Base-by-base conservation (phyloP, 2,888 invertebrate species). In the Drosophila ezoana region DNA sequence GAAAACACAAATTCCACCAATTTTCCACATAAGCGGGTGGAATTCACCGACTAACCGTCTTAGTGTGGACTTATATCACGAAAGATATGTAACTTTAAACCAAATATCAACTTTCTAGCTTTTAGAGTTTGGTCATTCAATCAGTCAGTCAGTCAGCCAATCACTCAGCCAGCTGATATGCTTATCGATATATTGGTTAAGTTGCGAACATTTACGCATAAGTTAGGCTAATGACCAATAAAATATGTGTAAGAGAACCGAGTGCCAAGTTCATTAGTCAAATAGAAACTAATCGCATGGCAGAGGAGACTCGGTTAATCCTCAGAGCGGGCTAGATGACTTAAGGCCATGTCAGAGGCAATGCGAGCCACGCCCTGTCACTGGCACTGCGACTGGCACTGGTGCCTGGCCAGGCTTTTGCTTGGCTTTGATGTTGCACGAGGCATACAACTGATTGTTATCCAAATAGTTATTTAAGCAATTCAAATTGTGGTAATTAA, bases 401-500 rank as follows among this genome's bases (percentile, higher is more conserved):
- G 23, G 23, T 5, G 23, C 23, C 23, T 23, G 41, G 51, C 40
- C 48, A 48, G 61, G 11, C 37, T 43, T n/a, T 13, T 33, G 49
- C 57, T 58, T 45, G 49, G 65, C 70, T 76, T 80, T 83, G 83
- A 83, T 80, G 83, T 80, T 69, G 73, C 60, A 64, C 64, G 59
- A 62, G 32, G 60, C 79, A 57, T 65, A 61, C 69, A 82, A 69
- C 71, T 79, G 88, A 87, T 82, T 86, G 77, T 75, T 88, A 86
- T 82, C 83, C 89, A 84, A 84, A 84, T 88, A 84, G 83, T 84
- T 84, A 80, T 86, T 82, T 77, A 88, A 86, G 83, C 86, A 84
- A 84, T 84, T 87, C 87, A 83, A 83, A 83, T 88, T 84, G 88
- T 88, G 83, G 83, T 82, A 88, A 84, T 84, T 88, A 88, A 84